Percentiles rank a stretch among this genome's conserved stretches.
These are phyloP conservation scores for Amphiprion ocellaris DNA, from an alignment of 2,113 vertebrate species.

Conservation along the genomic window DNA sequence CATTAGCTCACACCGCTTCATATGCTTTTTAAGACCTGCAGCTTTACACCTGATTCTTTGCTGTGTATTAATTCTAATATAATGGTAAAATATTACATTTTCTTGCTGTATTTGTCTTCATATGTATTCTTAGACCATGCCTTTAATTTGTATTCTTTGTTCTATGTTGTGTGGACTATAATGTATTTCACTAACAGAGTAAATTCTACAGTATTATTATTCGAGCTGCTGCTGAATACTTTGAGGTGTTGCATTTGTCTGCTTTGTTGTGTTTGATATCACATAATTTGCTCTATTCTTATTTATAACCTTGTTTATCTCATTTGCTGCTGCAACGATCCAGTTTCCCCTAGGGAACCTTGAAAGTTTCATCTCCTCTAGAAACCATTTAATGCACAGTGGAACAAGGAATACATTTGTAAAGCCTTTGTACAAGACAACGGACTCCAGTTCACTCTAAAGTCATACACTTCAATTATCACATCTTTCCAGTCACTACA, in stretches of 20 bases:
- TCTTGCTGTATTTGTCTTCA: neutral
- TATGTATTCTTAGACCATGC: neutral
- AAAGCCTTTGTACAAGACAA: conserved; percentile 34
- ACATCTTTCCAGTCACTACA: neutral
- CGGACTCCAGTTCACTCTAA: neutral
- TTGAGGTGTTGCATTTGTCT: conserved; percentile 18
- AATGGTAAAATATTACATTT: no score
- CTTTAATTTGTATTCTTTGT: neutral
- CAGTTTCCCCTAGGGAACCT: conserved; percentile 56
- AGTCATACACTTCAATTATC: neutral
- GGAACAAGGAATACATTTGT: conserved; percentile 56
- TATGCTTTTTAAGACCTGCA: neutral
- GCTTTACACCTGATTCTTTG: neutral
- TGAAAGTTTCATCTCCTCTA: conserved; percentile 61
- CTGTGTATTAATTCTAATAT: neutral
- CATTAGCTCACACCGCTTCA: conserved; percentile 1
- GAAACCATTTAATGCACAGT: conserved; percentile 68
- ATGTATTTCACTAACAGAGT: neutral
- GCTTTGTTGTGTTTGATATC: conserved; percentile 38
- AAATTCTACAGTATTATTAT: neutral
- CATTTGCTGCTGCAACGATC: conserved; percentile 58
- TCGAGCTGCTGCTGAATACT: conserved; percentile 3
- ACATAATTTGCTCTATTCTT: conserved; percentile 39
- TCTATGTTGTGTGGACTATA: neutral
- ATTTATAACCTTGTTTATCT: conserved; percentile 59